Base-by-base conservation (phyloP, 2,888 invertebrate genomes). In the Galerucella nymphaeae region DNA sequence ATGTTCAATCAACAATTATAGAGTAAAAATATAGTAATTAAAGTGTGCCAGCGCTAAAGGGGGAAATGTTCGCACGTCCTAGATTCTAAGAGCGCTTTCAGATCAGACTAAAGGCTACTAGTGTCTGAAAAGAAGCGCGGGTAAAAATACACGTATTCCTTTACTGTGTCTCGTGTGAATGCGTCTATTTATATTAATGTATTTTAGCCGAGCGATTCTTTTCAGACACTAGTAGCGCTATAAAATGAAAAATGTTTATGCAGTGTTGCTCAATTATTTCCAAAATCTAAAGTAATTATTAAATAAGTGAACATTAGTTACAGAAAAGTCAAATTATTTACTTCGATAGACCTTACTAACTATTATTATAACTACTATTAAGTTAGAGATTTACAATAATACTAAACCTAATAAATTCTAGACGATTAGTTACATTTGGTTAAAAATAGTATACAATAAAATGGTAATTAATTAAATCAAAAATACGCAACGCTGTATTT, bases 401-500 rank as follows among this genome's bases (percentile, higher is more conserved):
- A 64, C 69, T 71, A 71, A 71, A 66, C 66, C 65, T 71, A 68
- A 71, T 14, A 66, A 71, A 13, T 18, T 69, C 74, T 71, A 73
- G 59, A 66, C 53, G 66, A 66, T 76, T 76, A 76, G 76, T 76
- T 72, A 76, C 73, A 76, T 50, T 59, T 70, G 69, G 71, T 76
- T 75, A 72, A 70, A 66, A 14, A 48, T 30, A 53, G 66, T 66
- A 59, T 57, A 71, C 38, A 66, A 45, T 71, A 68, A 70, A 13
- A 70, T 42, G 63, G 53, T 50, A 62, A 63, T 55, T 63, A 63
- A 38, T 23, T 6, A 20, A 55, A 23, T 14, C 16, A 48, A 14
- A 50, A 14, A 66, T 38, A 18, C 10, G 55, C 18, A 45, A 66
- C 53, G 8, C 18, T 8, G 42, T 45, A 45, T 45, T 45, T 0